Conservation (phyloP, 2,888 invertebrate genomes). For the Pedicia rivosa region DNA sequence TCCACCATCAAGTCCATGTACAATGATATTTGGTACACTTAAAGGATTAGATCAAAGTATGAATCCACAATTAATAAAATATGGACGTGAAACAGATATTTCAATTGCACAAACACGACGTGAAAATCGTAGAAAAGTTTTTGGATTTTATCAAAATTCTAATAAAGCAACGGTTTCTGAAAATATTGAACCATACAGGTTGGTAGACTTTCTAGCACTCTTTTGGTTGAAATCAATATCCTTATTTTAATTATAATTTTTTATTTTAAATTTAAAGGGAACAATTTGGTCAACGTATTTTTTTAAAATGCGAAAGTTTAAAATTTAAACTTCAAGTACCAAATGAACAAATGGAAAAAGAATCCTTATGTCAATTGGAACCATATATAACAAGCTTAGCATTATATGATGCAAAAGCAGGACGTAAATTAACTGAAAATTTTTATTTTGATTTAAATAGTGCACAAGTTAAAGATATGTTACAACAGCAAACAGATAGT, state of each 20-base stretch:
- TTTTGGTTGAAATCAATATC: too few relatives aligned
- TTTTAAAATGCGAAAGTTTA: slow-evolving; percentile 68
- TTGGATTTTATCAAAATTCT: slow-evolving; percentile 44
- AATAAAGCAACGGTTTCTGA: slow-evolving; percentile 30
- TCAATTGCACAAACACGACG: slow-evolving; percentile 67
- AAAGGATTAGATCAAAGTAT: slow-evolving; percentile 82
- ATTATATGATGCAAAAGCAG: slow-evolving; percentile 76
- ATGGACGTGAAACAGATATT: slow-evolving; percentile 78
- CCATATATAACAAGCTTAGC: slow-evolving; percentile 85
- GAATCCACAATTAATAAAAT: slow-evolving; percentile 81
- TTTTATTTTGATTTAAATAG: slow-evolving; percentile 82
- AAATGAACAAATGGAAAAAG: slow-evolving; percentile 51
- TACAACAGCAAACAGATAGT: slow-evolving; percentile 18
- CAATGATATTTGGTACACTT: slow-evolving; percentile 61
- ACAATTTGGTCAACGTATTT: slow-evolving; percentile 72
- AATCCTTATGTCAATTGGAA: slow-evolving; percentile 58
- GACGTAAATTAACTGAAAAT: slow-evolving; percentile 81
- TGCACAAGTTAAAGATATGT: slow-evolving; percentile 44
- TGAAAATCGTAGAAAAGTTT: slow-evolving; percentile 65
- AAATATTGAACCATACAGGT: slow-evolving; percentile 55
- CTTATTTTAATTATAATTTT: slow-evolving; percentile 1
- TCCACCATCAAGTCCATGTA: slow-evolving; percentile 41
- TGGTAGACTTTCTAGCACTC: slow-evolving; percentile 13
- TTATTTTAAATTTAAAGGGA: slow-evolving; percentile 36
- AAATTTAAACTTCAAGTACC: slow-evolving; percentile 72